A percentile compares a stretch with the other conserved stretches of the same genome.
Evolutionary conservation across 2,888 invertebrate genomes (phyloP).

Genomic region (Auanema sp.): DNA sequence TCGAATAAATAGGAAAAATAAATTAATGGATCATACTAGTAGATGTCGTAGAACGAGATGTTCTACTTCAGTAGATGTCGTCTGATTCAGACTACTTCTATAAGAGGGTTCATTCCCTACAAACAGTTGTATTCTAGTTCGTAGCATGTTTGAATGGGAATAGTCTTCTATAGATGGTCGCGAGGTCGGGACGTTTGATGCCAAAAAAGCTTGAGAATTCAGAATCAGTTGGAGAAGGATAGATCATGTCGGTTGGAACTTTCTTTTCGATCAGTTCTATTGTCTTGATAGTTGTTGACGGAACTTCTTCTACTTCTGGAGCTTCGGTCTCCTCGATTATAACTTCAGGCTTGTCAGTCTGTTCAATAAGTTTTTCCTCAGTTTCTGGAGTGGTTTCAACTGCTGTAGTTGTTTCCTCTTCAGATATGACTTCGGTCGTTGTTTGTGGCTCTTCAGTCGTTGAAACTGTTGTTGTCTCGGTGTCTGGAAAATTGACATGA

Average conservation of each 20-base stretch:
- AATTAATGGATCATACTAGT: no score
- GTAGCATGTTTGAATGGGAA: conserved; percentile 16
- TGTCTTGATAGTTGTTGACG: conserved; percentile 5
- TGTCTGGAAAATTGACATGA: no score
- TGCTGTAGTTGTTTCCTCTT: conserved; percentile 5
- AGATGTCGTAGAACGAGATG: no score
- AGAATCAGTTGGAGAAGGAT: conserved; percentile 8
- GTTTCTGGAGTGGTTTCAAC: neutral
- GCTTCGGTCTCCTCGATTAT: conserved; percentile 1
- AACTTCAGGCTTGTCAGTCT: neutral
- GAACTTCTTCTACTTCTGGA: neutral
- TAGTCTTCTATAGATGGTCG: conserved; percentile 23
- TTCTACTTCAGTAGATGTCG: no score
- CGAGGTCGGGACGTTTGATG: conserved; percentile 20
- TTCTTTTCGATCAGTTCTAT: conserved; percentile 1
- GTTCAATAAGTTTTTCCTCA: conserved; percentile 2
- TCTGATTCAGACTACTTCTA: no score
- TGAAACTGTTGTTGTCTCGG: conserved; percentile 4
- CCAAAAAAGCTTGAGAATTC: conserved; percentile 13
- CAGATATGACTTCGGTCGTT: conserved; percentile 5
- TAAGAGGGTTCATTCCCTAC: no score
- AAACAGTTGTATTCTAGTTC: neutral
- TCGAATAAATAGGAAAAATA: no score
- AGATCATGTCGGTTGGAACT: no score
- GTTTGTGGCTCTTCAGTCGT: conserved; percentile 3